Conservation (phyloP, 2,113 vertebrate species). For the Collichthys lucidus region DNA sequence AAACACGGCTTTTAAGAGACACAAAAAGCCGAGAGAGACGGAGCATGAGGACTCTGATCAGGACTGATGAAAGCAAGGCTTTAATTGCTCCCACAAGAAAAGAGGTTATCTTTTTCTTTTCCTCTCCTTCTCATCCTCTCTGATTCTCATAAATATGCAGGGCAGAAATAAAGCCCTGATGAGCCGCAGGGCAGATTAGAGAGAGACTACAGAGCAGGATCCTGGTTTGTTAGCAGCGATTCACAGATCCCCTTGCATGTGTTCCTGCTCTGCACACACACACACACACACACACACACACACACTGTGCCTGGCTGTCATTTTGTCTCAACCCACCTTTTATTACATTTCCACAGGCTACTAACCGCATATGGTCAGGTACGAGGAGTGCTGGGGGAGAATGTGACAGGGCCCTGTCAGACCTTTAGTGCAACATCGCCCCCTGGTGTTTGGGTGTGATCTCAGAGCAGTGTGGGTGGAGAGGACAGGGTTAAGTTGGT, state of each 20-base stretch:
- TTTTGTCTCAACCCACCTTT: constrained; percentile 63
- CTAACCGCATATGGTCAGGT: constrained; percentile 22
- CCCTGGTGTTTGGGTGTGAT: constrained; percentile 52
- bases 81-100: constrained; percentile 81
- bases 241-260: constrained; percentile 72
- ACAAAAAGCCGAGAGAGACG: constrained; percentile 47
- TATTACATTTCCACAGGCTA: constrained; percentile 61
- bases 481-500: constrained; percentile 37
- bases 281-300: constrained; percentile 54
- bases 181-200: constrained; percentile 80
- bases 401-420: not conserved
- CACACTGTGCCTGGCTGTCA: constrained; percentile 58
- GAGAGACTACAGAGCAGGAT: constrained; percentile 70
- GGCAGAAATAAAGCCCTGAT: constrained; percentile 77
- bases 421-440: constrained; percentile 52
- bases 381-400: not conserved
- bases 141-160: constrained; percentile 78
- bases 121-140: constrained; percentile 43
- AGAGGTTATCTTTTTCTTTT: constrained; percentile 52
- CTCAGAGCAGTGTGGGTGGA: constrained; percentile 22
- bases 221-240: constrained; percentile 75
- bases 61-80: constrained; percentile 72
- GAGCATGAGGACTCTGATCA: constrained; percentile 73
- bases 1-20: constrained; percentile 65
- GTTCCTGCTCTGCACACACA: constrained; percentile 62